Evolutionary conservation across 1,140 invertebrate species (phyloP), one percentile per base, ranked within the genome.

Genomic region (Cepaea nemoralis): DNA sequence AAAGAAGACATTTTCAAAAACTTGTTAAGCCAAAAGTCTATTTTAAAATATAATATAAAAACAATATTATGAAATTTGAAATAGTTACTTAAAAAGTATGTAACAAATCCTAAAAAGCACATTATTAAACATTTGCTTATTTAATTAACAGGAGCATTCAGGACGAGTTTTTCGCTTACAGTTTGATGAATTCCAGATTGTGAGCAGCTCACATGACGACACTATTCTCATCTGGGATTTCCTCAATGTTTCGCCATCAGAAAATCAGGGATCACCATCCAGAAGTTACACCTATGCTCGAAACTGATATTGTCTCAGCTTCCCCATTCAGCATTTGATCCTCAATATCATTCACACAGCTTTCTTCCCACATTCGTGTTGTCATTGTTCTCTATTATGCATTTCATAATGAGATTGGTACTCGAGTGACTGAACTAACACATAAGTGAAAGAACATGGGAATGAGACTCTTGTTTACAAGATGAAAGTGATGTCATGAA

Each of bases 151-250:
- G 98, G 97, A 99, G 93, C 99, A 99, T 92, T 98, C 98, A 70
- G 98, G 99, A 63, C 95, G 99, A 82, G 99, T 99, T 83, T 99
- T 99, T 93, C 94, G 99, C 86, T 94, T 99, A 71, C 98, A 99
- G 92, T 99, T 99, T 93, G 99, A 99, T 92, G 98, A 99, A 92
- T 99, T 99, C 93, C 99, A 99, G 93, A 99, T 99, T 86, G 98
- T 99, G 2, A 98, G 97, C 87, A 98, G 97, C 85, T 99, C 98
- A 24, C 99, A 99, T 90, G 99, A 99, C 93, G 99, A 99, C 93
- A 99, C 98, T 3, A 99, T 99, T 90, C 94, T 99, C 16, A 99
- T 99, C 90, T 99, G 98, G 98, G 98, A 99, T 93, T 99, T 99
- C 93, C 93, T 99, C 33, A 91, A 91, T 78, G 90, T 91, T 35